Percentiles rank a stretch among this genome's conserved stretches.
Conservation (phyloP, 2,797 vertebrate genomes). For the Rhynchotus rufescens region DNA sequence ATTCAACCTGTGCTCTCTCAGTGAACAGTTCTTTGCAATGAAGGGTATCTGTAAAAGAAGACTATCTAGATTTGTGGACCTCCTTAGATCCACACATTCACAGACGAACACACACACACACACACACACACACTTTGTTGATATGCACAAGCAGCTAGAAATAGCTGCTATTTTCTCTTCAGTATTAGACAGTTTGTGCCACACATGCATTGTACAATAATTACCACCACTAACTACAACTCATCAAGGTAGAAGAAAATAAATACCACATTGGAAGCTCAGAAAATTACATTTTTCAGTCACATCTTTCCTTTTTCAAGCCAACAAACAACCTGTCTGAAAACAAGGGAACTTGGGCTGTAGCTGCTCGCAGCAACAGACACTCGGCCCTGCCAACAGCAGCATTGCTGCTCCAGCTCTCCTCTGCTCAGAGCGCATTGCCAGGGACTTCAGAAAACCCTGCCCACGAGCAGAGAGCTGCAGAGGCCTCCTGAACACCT, state of each 20-base stretch:
- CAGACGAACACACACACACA: neutral
- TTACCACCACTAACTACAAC: neutral
- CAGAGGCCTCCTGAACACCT: neutral
- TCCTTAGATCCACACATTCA: neutral
- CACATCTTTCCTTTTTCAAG: neutral
- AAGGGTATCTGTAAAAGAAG: neutral
- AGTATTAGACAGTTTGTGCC: neutral
- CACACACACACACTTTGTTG: neutral
- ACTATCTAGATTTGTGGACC: neutral
- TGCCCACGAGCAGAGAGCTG: rapidly evolving
- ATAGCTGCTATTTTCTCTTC: neutral
- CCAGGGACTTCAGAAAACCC: neutral
- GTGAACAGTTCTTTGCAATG: neutral
- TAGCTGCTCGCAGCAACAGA: neutral
- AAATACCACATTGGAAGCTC: neutral
- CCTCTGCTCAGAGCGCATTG: neutral
- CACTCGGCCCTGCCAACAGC: neutral
- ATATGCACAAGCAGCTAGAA: neutral
- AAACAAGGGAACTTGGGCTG: neutral
- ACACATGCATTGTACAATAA: neutral
- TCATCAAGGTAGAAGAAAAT: neutral
- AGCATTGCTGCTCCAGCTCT: neutral
- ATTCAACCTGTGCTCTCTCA: neutral
- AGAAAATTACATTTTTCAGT: neutral
- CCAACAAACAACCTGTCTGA: neutral